These are phyloP conservation scores for Phalacrocorax aristotelis DNA, from an alignment of 2,113 vertebrate genomes.

Conservation along the genomic window DNA sequence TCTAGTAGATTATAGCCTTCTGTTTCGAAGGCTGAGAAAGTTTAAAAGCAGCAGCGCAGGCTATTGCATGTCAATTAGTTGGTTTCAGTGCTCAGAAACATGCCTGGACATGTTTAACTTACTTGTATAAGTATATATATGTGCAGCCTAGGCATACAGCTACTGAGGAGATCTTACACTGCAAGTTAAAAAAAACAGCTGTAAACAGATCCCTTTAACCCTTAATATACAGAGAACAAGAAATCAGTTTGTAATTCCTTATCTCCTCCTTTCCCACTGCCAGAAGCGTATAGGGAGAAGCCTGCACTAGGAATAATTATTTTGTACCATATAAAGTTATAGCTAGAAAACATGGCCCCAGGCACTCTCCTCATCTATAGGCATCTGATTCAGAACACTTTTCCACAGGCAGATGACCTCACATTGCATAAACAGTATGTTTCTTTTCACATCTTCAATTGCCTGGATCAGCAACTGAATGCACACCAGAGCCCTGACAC, in stretches of 20 bases:
- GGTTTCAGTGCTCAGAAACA: neutral
- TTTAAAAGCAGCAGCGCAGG: neutral
- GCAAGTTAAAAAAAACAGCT: neutral
- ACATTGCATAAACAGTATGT: neutral
- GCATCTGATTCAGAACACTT: neutral
- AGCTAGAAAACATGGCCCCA: neutral
- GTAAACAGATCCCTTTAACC: neutral
- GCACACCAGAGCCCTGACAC: neutral
- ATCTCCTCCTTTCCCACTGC: neutral
- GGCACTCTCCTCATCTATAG: neutral
- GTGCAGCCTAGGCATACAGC: neutral
- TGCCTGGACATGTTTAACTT: neutral
- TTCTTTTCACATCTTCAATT: neutral
- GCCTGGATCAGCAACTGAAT: neutral
- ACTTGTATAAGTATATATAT: fast-evolving
- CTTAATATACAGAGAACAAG: neutral
- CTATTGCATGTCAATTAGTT: neutral
- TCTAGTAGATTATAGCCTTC: neutral
- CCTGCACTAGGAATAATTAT: neutral
- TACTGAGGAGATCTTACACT: neutral
- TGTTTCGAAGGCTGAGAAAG: neutral
- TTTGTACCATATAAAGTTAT: neutral
- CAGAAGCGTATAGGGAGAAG: neutral
- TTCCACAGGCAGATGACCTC: neutral
- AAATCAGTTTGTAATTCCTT: neutral